Evolutionary conservation across 2,113 vertebrate species (phyloP), one percentile per base, ranked within the genome.

Genomic region (Pseudopodoces humilis): DNA sequence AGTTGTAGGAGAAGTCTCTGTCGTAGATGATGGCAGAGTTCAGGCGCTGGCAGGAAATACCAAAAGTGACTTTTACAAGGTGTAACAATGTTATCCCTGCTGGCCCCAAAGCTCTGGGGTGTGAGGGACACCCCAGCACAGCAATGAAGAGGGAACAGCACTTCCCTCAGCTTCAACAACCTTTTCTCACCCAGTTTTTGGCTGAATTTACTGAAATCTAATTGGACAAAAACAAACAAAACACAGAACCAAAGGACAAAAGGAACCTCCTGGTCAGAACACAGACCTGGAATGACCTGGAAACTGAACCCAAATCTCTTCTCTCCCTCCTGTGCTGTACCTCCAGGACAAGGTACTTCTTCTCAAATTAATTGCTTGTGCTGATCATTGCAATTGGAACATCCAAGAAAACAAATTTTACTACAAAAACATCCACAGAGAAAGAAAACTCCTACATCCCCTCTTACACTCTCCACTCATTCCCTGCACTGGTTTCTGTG

Each of bases 1-100:
- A 99, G 97, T 99, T 99, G 95, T 99, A 99, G 92, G 99, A 99
- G 96, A 99, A 99, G 96, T 99, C 99, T 94, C 99, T 97, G 90
- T 99, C 99, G 5, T 98, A 99, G 97, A 99, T 99, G 86, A 99
- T 99, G 71, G 99, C 98, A 15, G 99, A 99, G 97, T 99, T 99
- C 67, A 99, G 98, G 63, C 99, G 98, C 99, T 99, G 92, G 39
- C n/a, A 82, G 50, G 60, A 69, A 78, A 92, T 5, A 87, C 60
- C 3, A 30, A 49, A 85, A 50, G 6, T 37, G 31, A 58, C 49
- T 21, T 17, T 68, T 16, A 53, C 46, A 33, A 39, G 65, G 46
- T 27, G 11, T 1, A 30, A 52, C 31, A 76, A 20, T 0, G 15
- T 4, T 4, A 13, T 1, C 31, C 8, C 10, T 74, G 56, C 2